These are phyloP conservation scores for Aporophyla lueneburgensis DNA, from an alignment of 2,888 invertebrate genomes.

Conservation along the genomic window DNA sequence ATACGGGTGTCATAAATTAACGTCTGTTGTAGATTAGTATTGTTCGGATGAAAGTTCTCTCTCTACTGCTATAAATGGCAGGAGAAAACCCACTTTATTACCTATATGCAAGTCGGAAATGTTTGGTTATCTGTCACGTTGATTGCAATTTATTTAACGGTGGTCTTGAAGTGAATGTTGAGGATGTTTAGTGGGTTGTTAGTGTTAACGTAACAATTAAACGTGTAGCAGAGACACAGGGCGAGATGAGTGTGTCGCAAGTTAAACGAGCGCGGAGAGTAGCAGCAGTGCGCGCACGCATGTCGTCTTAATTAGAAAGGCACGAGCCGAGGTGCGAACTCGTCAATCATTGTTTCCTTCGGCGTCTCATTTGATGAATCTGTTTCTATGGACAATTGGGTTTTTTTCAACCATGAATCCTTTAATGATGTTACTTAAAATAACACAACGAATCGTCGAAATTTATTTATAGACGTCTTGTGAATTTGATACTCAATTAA, in stretches of 20 bases:
- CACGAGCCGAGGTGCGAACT: constrained; percentile 89
- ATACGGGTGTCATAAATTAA: constrained; percentile 77
- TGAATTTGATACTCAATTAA: constrained; percentile 49
- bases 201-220: constrained; percentile 68
- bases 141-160: constrained; percentile 46
- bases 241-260: constrained; percentile 78
- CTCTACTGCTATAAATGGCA: constrained; percentile 51
- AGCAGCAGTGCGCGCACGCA: constrained; percentile 84
- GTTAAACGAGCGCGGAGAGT: constrained; percentile 82
- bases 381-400: constrained; percentile 81
- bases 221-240: constrained; percentile 65
- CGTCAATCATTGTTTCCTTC: constrained; percentile 89
- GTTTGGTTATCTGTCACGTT: constrained; percentile 39
- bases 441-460: constrained; percentile 29
- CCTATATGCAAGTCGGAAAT: constrained; percentile 40
- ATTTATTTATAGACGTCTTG: constrained; percentile 8
- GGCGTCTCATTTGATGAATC: constrained; percentile 82
- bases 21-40: constrained; percentile 54
- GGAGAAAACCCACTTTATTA: constrained; percentile 36
- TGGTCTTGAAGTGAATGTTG: constrained; percentile 36
- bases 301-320: constrained; percentile 89
- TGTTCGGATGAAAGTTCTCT: constrained; percentile 56
- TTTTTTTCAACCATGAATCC: constrained; percentile 82
- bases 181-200: constrained; percentile 48
- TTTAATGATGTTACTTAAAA: constrained; percentile 62